Evolutionary conservation across 2,113 vertebrate genomes (phyloP).

Genomic region (Ameiurus melas): DNA sequence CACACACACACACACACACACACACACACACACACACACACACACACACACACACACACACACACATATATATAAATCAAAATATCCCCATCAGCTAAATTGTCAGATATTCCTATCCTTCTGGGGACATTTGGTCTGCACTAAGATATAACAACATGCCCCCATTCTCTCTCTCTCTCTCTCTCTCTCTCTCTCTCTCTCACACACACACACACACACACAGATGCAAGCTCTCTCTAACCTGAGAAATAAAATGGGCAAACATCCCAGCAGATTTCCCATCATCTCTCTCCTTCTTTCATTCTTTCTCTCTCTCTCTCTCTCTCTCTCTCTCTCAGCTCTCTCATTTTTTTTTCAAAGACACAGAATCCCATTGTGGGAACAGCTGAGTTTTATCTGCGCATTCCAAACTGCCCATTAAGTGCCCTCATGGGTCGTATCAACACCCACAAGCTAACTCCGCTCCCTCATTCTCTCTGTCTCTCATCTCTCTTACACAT

Average conservation of each 20-base stretch:
- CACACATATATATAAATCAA: not conserved
- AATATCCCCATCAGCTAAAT: not conserved
- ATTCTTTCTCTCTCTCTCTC: not conserved
- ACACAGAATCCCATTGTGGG: slow-evolving; percentile 60
- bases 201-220: too few relatives aligned
- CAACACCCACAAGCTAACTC: slow-evolving; percentile 52
- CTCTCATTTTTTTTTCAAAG: slow-evolving; percentile 50
- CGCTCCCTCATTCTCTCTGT: not conserved
- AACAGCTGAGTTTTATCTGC: slow-evolving; percentile 53
- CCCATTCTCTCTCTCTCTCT: not conserved
- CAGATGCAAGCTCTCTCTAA: slow-evolving; percentile 15
- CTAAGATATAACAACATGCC: not conserved
- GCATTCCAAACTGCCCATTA: slow-evolving; percentile 70
- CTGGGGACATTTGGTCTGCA: not conserved
- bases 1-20: not conserved
- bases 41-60: not conserved
- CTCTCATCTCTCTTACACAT: not conserved
- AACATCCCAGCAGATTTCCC: slow-evolving; percentile 49
- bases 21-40: not conserved
- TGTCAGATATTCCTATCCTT: not conserved
- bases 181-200: too few relatives aligned
- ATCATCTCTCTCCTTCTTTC: slow-evolving; percentile 47
- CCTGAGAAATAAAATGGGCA: slow-evolving; percentile 48
- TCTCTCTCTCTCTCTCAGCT: slow-evolving; percentile 49
- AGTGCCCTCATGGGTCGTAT: slow-evolving; percentile 64